Base-by-base conservation (phyloP, 1,140 invertebrate species). In the Pseudachorutes palmiensis region DNA sequence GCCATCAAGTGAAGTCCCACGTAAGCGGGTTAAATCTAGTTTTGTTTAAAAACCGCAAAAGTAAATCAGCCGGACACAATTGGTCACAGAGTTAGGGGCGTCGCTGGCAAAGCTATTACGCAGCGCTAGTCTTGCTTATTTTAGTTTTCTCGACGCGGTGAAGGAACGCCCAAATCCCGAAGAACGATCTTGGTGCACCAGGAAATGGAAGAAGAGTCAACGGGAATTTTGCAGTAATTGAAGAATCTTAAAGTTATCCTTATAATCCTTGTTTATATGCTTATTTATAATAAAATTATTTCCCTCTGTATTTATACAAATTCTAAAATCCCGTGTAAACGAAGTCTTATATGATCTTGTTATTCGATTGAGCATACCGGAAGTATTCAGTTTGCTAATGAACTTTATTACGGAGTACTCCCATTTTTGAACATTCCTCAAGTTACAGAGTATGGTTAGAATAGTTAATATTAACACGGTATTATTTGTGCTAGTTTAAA, bases 161-260 rank as follows among this genome's bases (percentile, higher is more conserved):
- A 41, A 41, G 36, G 36, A 41, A 70, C 69, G 24, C 69, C 69
- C n/a, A 64, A 66, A 29, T 49, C 69, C 2, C 29, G 69, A 55
- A 70, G 58, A 60, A 45, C 64, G 12, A 41, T 41, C 5, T 9
- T 57, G 1, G 30, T 32, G 22, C 14, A n/a, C n/a, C n/a, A n/a
- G n/a, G 14, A 55, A 22, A 22, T 14, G 65, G 60, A 2, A 67
- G 67, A 41, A 62, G 65, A 2, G 31, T 31, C 2, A 57, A 48
- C 19, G 64, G 66, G 57, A 70, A 64, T 29, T 60, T 70, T 67
- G 51, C 62, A 12, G 30, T 61, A 22, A 70, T 70, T 62, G 48
- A 70, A 60, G 68, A 70, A 64, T 62, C 32, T 31, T 32, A 33
- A 41, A 41, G 36, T 41, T 41, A 5, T 41, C 19, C 19, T 41